These are phyloP conservation scores for Ia io DNA, from an alignment of 2,113 vertebrate species.

Conservation along the genomic window DNA sequence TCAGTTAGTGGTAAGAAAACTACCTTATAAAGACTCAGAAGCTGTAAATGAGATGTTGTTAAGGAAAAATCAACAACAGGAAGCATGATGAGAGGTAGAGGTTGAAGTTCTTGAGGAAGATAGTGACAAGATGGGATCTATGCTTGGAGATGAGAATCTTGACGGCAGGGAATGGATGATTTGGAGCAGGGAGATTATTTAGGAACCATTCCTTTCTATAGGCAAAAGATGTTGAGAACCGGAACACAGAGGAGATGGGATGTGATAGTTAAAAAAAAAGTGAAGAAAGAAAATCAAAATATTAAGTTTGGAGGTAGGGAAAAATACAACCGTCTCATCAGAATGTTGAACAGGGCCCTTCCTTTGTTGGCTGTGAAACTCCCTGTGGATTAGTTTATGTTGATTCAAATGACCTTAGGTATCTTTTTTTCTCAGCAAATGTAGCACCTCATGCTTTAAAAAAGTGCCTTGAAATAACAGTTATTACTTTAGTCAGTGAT, in stretches of 20 bases:
- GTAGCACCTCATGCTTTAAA: not conserved
- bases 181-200: not conserved
- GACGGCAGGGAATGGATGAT: not conserved
- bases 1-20: not conserved
- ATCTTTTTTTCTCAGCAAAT: not conserved
- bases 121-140: not conserved
- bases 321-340: not conserved
- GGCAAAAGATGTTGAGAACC: not conserved
- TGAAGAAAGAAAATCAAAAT: not conserved
- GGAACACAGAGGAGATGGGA: not conserved
- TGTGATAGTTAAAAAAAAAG: not conserved
- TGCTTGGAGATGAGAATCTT: not conserved
- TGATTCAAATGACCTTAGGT: not conserved
- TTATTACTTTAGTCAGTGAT: conserved; percentile 42
- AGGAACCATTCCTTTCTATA: not conserved
- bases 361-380: not conserved
- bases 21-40: not conserved
- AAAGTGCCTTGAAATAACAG: conserved; percentile 39
- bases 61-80: not conserved
- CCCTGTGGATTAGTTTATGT: not conserved
- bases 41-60: not conserved
- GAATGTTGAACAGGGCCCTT: not conserved
- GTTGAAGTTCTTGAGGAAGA: not conserved
- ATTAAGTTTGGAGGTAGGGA: not conserved
- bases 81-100: not conserved